phyloP scores from a whole-genome alignment of 1,140 invertebrate genomes.

The Brachionus plicatilis region DNA sequence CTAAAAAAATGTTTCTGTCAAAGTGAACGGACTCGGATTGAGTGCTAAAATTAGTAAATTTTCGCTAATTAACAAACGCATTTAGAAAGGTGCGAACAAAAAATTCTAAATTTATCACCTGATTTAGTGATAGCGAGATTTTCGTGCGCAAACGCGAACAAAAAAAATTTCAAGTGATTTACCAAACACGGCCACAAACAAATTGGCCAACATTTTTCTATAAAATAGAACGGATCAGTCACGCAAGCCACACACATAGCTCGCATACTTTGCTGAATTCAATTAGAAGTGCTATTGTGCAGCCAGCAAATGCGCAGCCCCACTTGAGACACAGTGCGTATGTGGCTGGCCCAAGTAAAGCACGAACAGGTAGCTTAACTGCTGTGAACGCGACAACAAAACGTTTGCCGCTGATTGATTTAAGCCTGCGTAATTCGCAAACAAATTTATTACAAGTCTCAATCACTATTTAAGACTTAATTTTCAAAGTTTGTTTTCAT shows the following conservation, averaged over 20 bases:
- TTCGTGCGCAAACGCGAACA: not conserved
- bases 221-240: not conserved
- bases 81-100: not conserved
- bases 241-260: not conserved
- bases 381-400: not conserved
- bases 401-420: not conserved
- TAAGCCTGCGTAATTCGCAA: not conserved
- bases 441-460: constrained; percentile 26
- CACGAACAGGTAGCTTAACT: not conserved
- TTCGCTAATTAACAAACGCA: constrained; percentile 15
- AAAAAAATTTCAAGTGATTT: constrained; percentile 9
- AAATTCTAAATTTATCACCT: not conserved
- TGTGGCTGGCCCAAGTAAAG: not conserved
- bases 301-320: not conserved
- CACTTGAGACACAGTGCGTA: not conserved
- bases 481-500: constrained; percentile 28
- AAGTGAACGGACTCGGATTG: not conserved
- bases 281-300: not conserved
- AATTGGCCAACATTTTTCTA: constrained; percentile 5
- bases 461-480: not conserved
- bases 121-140: not conserved
- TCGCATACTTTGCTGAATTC: not conserved
- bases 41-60: constrained; percentile 17
- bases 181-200: not conserved
- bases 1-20: not conserved